Evolutionary conservation across 2,888 invertebrate genomes (phyloP), one percentile per base, ranked within the genome.

Genomic region (Encarsia formosa): DNA sequence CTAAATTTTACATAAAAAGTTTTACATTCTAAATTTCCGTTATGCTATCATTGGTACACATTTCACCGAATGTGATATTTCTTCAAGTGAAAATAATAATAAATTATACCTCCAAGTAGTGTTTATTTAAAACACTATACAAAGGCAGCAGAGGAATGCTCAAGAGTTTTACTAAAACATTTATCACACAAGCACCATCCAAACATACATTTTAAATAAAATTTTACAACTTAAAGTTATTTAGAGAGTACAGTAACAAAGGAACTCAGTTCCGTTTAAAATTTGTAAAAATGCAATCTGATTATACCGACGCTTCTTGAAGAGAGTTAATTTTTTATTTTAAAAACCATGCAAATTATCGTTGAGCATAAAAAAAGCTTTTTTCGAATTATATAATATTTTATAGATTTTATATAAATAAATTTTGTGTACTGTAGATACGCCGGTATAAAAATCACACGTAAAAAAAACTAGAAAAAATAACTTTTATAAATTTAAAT

Each of bases 111-210:
- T 47, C 44, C 35, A 48, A n/a, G 46, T 18, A 34, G 47, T 48
- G 43, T 51, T 48, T 29, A 24, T 11, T 44, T n/a, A 35, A 47
- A 56, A 57, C 50, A 51, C 53, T 13, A 39, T 50, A 44, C 61
- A 64, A 68, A 68, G 66, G 67, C 67, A 66, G 63, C 64, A 58
- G 58, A 70, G 71, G 71, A 71, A 71, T 71, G 71, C 65, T 68
- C 38, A 41, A 57, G 48, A 56, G 19, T 56, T 55, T 52, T 52
- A 48, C 52, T 52, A 54, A 54, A 60, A 58, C 52, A 54, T 52
- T 44, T 49, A 44, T 43, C 42, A 54, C 38, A 46, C 49, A 49
- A 52, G 43, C 41, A 52, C 40, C 34, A 51, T 52, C 22, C 20
- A 50, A 50, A 50, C 48, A 56, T 48, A 48, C 44, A 38, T 26